A percentile compares a stretch with the other conserved stretches of the same genome.
Evolutionary conservation across 2,797 vertebrate species (phyloP).

Genomic region (Melanotaenia trifasciata): DNA sequence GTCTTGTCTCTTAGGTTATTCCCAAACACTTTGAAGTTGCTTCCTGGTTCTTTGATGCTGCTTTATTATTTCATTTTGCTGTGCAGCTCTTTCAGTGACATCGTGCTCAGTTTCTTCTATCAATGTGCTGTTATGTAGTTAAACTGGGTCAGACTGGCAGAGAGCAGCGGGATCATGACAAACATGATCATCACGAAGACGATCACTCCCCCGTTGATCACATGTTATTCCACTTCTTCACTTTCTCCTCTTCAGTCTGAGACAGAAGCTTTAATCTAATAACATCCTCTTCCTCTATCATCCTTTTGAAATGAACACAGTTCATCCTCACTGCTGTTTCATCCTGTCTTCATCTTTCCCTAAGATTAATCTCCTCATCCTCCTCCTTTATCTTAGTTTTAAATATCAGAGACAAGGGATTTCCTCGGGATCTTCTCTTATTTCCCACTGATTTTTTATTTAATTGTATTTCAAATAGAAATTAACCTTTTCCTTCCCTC

Average conservation of each 20-base stretch:
- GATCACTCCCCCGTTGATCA: conserved; percentile 3
- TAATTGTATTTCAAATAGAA: neutral
- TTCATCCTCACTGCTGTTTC: neutral
- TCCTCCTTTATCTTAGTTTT: neutral
- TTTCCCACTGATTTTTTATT: neutral
- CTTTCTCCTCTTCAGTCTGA: conserved; percentile 2
- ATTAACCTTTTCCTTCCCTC: neutral
- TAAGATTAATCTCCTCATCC: conserved; percentile 6
- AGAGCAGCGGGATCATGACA: conserved; percentile 37
- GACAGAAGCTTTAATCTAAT: neutral
- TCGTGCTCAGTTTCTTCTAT: conserved; percentile 1
- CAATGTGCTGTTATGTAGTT: conserved; percentile 26
- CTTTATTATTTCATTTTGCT: neutral
- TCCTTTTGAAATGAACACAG: neutral
- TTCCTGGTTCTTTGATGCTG: neutral
- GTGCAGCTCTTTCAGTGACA: neutral
- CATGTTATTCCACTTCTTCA: conserved; percentile 2
- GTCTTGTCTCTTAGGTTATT: neutral
- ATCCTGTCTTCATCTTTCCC: neutral
- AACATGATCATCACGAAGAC: conserved; percentile 24
- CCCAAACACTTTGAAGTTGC: conserved; percentile 1
- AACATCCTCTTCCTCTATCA: neutral
- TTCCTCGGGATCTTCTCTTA: neutral
- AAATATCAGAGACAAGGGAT: neutral
- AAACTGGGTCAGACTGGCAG: conserved; percentile 46